Evolutionary conservation across 2,888 invertebrate genomes (phyloP), one percentile per base, ranked within the genome.

Genomic region (Drosophila dives): DNA sequence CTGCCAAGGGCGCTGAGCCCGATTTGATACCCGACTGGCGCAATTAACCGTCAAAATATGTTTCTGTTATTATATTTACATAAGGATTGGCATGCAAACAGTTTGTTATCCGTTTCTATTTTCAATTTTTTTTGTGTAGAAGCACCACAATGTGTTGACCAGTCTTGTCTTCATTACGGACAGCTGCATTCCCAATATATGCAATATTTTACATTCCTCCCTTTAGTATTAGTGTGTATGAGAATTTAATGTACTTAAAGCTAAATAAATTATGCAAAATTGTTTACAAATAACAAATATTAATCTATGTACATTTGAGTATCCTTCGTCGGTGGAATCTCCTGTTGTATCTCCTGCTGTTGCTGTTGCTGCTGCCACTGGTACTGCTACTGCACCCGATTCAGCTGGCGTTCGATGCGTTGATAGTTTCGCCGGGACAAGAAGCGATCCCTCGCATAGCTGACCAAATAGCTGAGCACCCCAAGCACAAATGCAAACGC

Each of bases 1-100:
- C 83, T 23, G 81, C 75, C 45, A 83, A 87, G 33, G 83, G 90
- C 11, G 74, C 72, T 15, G 93, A 92, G 68, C 92, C 93, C n/a
- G 93, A 93, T 75, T 77, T 93, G 33, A 92, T 93, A 78, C 83
- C 92, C 20, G 92, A 92, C 60, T 92, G 92, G 91, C 77, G 91
- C 15, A 91, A 91, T 7, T 80, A 80, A 56, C 55, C n/a, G 29
- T 51, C 32, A 8, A 42, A 34, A 12, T 23, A 54, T 29, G 12
- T 61, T 61, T 50, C 55, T 59, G 72, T 72, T 72, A 48, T 72
- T 49, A 51, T 63, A 63, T 71, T 71, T 36, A 58, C 42, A 59
- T 51, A 62, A 45, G 55, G 20, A 58, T 65, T 48, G 56, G 26
- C 54, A 45, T 32, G 42, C 62, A 66, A 73, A 71, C 20, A 54